Percentiles rank a stretch among this genome's conserved stretches.
Conservation (phyloP, 2,113 vertebrate species). For the Heterotis niloticus region DNA sequence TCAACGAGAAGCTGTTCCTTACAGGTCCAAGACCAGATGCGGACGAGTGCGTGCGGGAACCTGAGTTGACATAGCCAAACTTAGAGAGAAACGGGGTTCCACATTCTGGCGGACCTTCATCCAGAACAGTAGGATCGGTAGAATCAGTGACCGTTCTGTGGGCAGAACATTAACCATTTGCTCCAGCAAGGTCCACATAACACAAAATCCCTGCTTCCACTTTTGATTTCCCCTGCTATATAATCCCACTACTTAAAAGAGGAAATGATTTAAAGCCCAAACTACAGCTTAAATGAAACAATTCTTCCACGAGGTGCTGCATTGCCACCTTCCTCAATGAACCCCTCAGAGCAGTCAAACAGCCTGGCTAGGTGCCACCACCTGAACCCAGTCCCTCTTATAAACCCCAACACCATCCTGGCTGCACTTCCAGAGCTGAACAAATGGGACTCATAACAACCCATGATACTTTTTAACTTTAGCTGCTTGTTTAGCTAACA, state of each 20-base stretch:
- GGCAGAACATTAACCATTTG: constrained; percentile 26
- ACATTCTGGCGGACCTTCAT: background rate
- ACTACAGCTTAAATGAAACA: constrained; percentile 68
- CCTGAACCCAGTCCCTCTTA: constrained; percentile 27
- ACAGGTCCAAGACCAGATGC: constrained; percentile 59
- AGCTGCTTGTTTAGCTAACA: constrained; percentile 28
- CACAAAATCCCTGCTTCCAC: constrained; percentile 50
- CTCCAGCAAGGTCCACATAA: constrained; percentile 13
- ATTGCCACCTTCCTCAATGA: constrained; percentile 21
- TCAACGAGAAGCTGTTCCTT: constrained; percentile 33
- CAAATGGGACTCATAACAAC: constrained; percentile 43
- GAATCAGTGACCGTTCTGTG: constrained; percentile 10
- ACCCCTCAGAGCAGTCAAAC: constrained; percentile 20
- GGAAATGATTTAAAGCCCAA: constrained; percentile 56
- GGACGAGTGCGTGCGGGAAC: constrained; percentile 31
- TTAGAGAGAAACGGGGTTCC: background rate
- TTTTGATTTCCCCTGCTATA: constrained; percentile 69
- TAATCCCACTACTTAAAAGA: constrained; percentile 59
- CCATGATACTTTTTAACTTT: constrained; percentile 34
- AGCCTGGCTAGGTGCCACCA: constrained; percentile 23
- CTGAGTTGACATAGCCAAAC: background rate
- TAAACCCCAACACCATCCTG: constrained; percentile 31
- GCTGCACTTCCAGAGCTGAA: constrained; percentile 39
- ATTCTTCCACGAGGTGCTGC: constrained; percentile 63
- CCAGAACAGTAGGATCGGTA: constrained; percentile 21